Percentiles rank a stretch among this genome's conserved stretches.
These are phyloP conservation scores for Lithobates sylvaticus DNA, from an alignment of 2,797 vertebrate species.

Conservation along the genomic window DNA sequence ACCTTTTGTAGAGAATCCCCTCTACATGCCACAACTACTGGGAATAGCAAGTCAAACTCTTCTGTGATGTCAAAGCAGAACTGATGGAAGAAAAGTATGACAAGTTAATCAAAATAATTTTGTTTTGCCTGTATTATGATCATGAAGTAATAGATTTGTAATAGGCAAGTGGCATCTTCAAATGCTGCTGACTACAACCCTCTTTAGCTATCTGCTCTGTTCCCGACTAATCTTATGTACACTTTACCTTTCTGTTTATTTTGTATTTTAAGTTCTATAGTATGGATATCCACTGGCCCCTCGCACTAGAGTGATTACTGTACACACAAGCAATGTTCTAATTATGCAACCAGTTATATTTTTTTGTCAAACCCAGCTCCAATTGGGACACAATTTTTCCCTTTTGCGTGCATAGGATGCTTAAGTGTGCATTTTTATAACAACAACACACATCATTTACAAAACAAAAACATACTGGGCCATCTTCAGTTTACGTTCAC, in stretches of 20 bases:
- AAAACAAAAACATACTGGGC: background rate
- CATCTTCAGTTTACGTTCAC: background rate
- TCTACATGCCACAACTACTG: slow-evolving; percentile 87
- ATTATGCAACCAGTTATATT: too few relatives aligned
- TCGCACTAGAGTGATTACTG: too few relatives aligned
- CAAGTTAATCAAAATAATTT: background rate
- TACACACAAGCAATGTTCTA: too few relatives aligned
- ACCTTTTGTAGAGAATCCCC: slow-evolving; percentile 87
- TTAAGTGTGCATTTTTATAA: too few relatives aligned
- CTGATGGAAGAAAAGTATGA: slow-evolving; percentile 72
- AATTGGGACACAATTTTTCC: too few relatives aligned
- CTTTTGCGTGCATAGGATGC: background rate
- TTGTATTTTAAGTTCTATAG: too few relatives aligned
- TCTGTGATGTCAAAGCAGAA: slow-evolving; percentile 89
- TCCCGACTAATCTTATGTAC: too few relatives aligned
- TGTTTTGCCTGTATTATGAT: background rate
- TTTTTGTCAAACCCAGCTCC: too few relatives aligned
- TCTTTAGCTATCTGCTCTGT: background rate
- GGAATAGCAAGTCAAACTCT: slow-evolving; percentile 88
- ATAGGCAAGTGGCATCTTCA: background rate
- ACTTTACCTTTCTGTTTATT: too few relatives aligned
- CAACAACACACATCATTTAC: background rate
- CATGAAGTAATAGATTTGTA: background rate
- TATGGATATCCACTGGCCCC: too few relatives aligned
- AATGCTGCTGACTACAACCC: background rate